Evolutionary conservation across 2,113 vertebrate species (phyloP), one percentile per base, ranked within the genome.

Genomic region (Xyrauchen texanus): DNA sequence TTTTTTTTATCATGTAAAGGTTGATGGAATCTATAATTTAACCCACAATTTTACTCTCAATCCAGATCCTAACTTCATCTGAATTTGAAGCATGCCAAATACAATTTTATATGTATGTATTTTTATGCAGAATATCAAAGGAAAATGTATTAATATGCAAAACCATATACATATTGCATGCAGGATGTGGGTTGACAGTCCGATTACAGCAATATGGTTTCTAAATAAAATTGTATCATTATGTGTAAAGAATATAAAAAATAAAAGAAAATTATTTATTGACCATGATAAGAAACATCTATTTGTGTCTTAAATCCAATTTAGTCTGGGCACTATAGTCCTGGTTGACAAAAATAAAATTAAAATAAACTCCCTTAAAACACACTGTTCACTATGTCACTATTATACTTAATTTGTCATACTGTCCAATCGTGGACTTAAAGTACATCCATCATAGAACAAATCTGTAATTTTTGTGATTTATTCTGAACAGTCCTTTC

Each of bases 161-260:
- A 79, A 62, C 42, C 3, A 15, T 67, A 15, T 65, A 82, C 53
- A 81, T 44, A 60, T 70, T 76, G 83, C 85, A 86, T 86, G 81
- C 81, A 74, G 69, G 64, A 51, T 79, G 73, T 79, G 73, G 70
- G 69, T 74, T 77, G 74, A 83, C 66, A 73, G 21, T 34, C 21
- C 21, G 44, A 78, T 75, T 69, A 83, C 67, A 83, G 84, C 68
- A 83, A 83, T 83, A 83, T 81, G 49, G 74, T 73, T 83, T 78
- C 71, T 81, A 85, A 82, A 83, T 13, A 76, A 57, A 64, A 74
- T 64, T 69, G 47, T 45, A 78, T 81, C 34, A 51, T 42, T 52
- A 74, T 55, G 66, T 67, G 5, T 77, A 68, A 72, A 83, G 74
- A 68, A 61, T 79, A 78, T 85, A 62, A 83, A 82, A 62, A 78